Percentiles rank a stretch among this genome's conserved stretches.
Conservation (phyloP, 35 echinoderm and acorn worm genomes). For the Diadema setosum region DNA sequence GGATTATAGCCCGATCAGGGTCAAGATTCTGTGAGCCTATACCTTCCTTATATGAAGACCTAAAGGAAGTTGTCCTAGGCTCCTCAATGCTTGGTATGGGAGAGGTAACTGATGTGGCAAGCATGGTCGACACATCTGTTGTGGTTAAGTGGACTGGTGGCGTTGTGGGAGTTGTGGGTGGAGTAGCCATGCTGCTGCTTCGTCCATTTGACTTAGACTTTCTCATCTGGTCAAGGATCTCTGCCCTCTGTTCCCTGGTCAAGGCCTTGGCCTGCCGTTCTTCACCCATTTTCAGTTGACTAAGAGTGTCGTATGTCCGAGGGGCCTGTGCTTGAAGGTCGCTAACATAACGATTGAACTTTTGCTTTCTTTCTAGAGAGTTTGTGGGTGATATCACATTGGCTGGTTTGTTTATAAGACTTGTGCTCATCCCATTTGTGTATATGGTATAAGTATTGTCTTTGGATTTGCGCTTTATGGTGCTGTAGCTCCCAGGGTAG, state of each 20-base stretch:
- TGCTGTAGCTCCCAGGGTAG: conserved; percentile 84
- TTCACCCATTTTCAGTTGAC: background rate
- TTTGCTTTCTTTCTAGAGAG: conserved; percentile 27
- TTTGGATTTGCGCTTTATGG: conserved; percentile 55
- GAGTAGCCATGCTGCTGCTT: conserved; percentile 25
- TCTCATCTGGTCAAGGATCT: conserved; percentile 80
- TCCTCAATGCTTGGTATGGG: background rate
- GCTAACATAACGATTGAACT: conserved; percentile 43
- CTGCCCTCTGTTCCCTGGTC: conserved; percentile 77
- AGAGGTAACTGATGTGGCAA: background rate
- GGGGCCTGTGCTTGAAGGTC: conserved; percentile 42
- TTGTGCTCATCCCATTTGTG: background rate
- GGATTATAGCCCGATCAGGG: conserved; percentile 86
- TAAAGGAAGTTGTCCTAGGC: conserved; percentile 53
- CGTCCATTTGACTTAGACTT: conserved; percentile 51
- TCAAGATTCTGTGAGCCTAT: conserved; percentile 59
- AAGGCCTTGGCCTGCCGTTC: conserved; percentile 42
- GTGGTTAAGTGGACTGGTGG: background rate
- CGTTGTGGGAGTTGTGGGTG: conserved; percentile 26
- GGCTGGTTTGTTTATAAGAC: background rate
- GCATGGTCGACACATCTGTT: background rate
- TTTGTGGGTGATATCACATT: conserved; percentile 18
- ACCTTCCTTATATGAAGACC: conserved; percentile 68
- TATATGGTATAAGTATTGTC: conserved; percentile 13
- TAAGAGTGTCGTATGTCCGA: conserved; percentile 30